Base-by-base conservation (phyloP, 2,113 vertebrate genomes). In the Marmota monax region DNA sequence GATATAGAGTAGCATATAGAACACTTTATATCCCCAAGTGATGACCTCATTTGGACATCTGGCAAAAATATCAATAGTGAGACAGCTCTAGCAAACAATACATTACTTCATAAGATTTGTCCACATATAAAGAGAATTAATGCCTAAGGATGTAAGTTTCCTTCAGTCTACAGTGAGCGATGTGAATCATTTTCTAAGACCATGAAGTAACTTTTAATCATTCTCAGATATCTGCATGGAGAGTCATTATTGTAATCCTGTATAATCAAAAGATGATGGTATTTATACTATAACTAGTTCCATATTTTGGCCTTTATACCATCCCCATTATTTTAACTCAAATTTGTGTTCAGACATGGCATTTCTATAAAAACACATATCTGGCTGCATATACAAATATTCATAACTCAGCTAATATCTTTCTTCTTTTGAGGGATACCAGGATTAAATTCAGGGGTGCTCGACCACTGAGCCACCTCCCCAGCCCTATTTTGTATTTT, bases 341-440 rank as follows among this genome's bases (percentile, higher is more conserved):
- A 96, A 92, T 96, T 92, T 93, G 2, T 53, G 82, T 92, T 98
- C 92, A 97, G 93, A 84, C 74, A 61, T 45, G 61, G 51, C 92
- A 67, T 77, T 80, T 87, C 42, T 53, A 84, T 86, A 88, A 91
- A 97, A 72, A 53, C 61, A 97, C 94, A 73, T 96, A 95, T 67
- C 92, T 97, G 56, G 97, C 96, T 96, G 92, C 1, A 7, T 92
- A 97, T 77, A 98, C 69, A 98, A 97, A 98, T 96, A 96, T 42
- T 86, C 94, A 94, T 29, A 51, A 79, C 63, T 72, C 73, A 94
- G 89, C 53, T 96, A 51, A 51, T 51, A 51, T 51, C 48, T 51
- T 51, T 51, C 12, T 51, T 51, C 10, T 51, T 51, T 51, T 51
- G 12, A 51, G 48, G 48, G 12, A 51, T 51, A 51, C 48, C 12